Base-by-base conservation (phyloP, 53 echinoderm and acorn worm genomes). In the Stichopus horrens region DNA sequence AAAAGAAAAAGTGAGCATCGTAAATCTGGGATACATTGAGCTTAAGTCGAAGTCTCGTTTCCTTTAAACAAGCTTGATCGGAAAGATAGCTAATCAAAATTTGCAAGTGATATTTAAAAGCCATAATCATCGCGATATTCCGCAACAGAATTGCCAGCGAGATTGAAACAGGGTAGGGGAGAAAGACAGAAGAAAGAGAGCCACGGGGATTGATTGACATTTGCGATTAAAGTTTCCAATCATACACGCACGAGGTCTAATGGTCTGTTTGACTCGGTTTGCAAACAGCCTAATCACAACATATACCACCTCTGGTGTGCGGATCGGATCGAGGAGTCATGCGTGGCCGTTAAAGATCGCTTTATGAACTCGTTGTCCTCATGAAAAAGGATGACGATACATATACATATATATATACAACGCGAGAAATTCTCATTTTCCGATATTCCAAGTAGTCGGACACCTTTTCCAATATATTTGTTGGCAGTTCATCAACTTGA, bases 401-500 rank as follows among this genome's bases (percentile, higher is more conserved):
- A 68, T 37, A 37, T 37, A 37, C 37, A 37, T 37, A 37, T 37
- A 37, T 37, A 37, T 37, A 37, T 37, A 68, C 68, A 18, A 68
- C 68, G 68, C 20, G 58, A 80, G 80, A 80, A 80, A 80, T 80
- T 80, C 80, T 80, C 80, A 80, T 80, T 80, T 80, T 80, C 80
- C 80, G 80, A 80, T 80, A 80, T 80, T 80, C 80, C 58, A 56
- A 80, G 80, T 57, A 80, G 80, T 66, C 85, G 66, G 85, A 85
- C 85, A 85, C 85, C 85, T 85, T 85, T 85, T 85, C 16, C 68
- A 66, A 67, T 85, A 85, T 85, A 85, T 85, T 85, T 85, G 85
- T 87, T 87, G 75, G 74, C 87, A 87, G 74, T 87, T 87, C 87
- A 87, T 87, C 87, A 87, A 87, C 87, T 73, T 87, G 58, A 87